phyloP scores from a whole-genome alignment of 2,113 vertebrate genomes.

The Paralichthys olivaceus region DNA sequence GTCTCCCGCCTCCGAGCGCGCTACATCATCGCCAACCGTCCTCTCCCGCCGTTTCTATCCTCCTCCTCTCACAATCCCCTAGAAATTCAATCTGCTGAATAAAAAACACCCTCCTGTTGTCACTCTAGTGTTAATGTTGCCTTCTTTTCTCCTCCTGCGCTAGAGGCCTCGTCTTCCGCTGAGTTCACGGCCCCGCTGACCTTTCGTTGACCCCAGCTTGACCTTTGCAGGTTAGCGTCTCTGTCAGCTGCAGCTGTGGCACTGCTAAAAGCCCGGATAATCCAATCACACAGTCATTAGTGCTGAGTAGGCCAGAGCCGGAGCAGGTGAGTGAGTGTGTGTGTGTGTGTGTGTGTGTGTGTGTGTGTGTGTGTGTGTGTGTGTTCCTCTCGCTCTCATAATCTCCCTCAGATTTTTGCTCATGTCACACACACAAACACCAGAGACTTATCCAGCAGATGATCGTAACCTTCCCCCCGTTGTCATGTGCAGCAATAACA shows the following conservation, averaged over 20 bases:
- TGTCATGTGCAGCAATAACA: conserved; percentile 3
- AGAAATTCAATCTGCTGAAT: conserved; percentile 30
- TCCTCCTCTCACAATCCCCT: conserved; percentile 23
- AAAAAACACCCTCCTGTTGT: conserved; percentile 3
- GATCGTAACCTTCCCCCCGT: conserved; percentile 7
- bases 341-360: background rate
- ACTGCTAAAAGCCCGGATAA: conserved; percentile 74
- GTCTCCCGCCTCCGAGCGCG: conserved; percentile 37
- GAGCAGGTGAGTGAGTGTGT: conserved; percentile 58
- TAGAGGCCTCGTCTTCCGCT: conserved; percentile 17
- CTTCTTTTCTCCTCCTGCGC: background rate
- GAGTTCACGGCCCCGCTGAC: conserved; percentile 44
- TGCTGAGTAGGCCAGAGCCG: conserved; percentile 51
- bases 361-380: background rate
- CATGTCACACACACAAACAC: conserved; percentile 20
- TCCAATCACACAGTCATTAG: conserved; percentile 79
- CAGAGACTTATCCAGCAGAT: conserved; percentile 20
- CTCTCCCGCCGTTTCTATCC: background rate
- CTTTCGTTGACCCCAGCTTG: conserved; percentile 70
- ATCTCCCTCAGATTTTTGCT: conserved; percentile 30
- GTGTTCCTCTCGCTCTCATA: conserved; percentile 13
- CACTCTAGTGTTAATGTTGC: conserved; percentile 10
- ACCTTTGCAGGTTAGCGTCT: conserved; percentile 65
- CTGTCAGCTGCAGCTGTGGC: conserved; percentile 67
- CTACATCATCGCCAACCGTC: background rate